Evolutionary conservation across 2,888 invertebrate genomes (phyloP).

Genomic region (Campaea margaritaria): DNA sequence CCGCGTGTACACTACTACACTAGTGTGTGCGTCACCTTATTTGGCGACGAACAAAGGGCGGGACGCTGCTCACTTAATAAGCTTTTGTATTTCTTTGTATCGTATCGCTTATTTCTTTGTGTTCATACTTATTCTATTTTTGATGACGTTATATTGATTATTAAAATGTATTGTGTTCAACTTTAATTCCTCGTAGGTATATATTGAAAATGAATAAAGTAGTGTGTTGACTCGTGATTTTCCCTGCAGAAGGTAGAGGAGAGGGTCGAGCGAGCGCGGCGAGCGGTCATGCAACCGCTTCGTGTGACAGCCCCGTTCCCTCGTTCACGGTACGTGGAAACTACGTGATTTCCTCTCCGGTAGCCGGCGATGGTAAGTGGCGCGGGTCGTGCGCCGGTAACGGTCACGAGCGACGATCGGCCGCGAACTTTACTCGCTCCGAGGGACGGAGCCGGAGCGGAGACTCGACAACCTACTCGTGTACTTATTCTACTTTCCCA

Average conservation of each 20-base stretch:
- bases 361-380: neutral
- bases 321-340: slow-evolving; percentile 5
- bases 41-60: slow-evolving; percentile 17
- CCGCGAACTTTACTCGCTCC: slow-evolving; percentile 22
- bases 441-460: slow-evolving; percentile 7
- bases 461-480: slow-evolving; percentile 21
- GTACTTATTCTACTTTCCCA: slow-evolving; percentile 31
- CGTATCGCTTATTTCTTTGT: slow-evolving; percentile 5
- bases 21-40: slow-evolving; percentile 21
- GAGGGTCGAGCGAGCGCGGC: slow-evolving; percentile 17
- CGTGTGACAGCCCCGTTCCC: slow-evolving; percentile 8
- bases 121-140: neutral
- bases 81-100: slow-evolving; percentile 22
- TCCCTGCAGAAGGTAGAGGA: slow-evolving; percentile 2
- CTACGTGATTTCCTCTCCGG: slow-evolving; percentile 10
- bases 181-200: no score
- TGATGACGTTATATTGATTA: neutral
- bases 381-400: slow-evolving; percentile 28
- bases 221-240: no score
- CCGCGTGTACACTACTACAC: no score
- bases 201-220: no score
- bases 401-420: slow-evolving; percentile 33
- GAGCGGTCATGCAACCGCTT: slow-evolving; percentile 5
- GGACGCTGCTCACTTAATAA: slow-evolving; percentile 20
- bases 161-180: no score